Evolutionary conservation across 2,797 vertebrate genomes (phyloP).

Genomic region (Natrix natrix): DNA sequence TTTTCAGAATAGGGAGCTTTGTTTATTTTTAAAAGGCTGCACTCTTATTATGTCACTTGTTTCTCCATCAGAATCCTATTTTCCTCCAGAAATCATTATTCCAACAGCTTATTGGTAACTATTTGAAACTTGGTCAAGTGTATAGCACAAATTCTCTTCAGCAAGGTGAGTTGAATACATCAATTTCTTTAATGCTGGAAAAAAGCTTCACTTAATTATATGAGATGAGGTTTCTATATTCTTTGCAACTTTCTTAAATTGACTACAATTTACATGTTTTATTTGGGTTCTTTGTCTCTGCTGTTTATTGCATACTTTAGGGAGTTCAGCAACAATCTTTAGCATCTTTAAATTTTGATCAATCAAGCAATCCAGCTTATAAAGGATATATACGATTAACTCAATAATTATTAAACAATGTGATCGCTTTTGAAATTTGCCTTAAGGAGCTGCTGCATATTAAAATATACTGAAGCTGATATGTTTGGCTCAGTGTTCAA

Average conservation of each 20-base stretch:
- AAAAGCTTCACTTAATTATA: neutral
- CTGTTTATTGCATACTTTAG: neutral
- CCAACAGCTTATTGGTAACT: slow-evolving; percentile 14
- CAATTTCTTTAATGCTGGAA: neutral
- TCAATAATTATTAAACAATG: neutral
- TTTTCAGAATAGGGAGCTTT: neutral
- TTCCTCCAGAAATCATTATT: neutral
- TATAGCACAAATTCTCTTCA: slow-evolving; percentile 1
- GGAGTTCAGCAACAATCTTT: neutral
- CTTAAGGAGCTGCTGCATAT: neutral
- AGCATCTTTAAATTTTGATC: neutral
- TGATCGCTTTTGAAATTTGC: neutral
- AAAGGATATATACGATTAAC: neutral
- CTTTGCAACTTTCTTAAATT: neutral
- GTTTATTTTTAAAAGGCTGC: neutral
- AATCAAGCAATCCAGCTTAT: neutral
- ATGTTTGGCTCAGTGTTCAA: neutral
- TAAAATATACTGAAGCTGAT: neutral
- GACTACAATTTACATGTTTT: neutral
- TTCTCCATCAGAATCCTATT: neutral
- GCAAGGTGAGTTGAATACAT: neutral
- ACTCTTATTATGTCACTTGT: neutral
- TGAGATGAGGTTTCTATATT: neutral
- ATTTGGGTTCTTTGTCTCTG: neutral
- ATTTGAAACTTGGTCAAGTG: neutral